Evolutionary conservation across 2,888 invertebrate genomes (phyloP).

Genomic region (Mimachlamys varia): DNA sequence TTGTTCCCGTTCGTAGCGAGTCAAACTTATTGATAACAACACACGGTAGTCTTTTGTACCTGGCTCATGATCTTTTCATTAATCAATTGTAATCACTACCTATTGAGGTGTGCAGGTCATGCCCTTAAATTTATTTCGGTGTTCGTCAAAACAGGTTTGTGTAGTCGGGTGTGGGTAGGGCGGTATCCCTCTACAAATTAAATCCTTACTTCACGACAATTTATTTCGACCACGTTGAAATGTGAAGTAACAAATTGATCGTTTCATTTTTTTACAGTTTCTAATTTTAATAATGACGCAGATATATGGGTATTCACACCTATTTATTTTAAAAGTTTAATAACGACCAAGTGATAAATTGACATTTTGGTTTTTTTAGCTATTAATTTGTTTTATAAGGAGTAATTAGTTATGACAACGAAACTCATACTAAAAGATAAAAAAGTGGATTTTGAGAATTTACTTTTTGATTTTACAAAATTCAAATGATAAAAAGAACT

Average conservation of each 20-base stretch:
- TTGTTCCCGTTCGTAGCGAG: background rate
- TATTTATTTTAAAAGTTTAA: background rate
- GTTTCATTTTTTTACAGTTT: background rate
- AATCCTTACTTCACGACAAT: background rate
- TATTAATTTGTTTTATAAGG: too few relatives aligned
- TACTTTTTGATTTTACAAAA: too few relatives aligned
- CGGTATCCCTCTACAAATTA: too few relatives aligned
- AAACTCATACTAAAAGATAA: too few relatives aligned
- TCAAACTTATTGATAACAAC: constrained; percentile 9
- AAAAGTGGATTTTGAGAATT: too few relatives aligned
- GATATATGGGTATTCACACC: background rate
- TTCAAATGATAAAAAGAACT: too few relatives aligned
- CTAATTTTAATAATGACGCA: background rate
- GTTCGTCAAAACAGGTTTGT: background rate
- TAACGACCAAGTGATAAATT: too few relatives aligned
- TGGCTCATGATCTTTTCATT: background rate
- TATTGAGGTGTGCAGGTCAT: background rate
- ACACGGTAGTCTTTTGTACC: background rate
- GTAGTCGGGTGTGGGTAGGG: background rate
- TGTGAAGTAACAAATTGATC: background rate
- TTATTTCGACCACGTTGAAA: background rate
- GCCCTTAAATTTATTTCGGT: background rate
- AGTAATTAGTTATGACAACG: too few relatives aligned
- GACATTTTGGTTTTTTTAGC: too few relatives aligned
- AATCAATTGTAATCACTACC: background rate